Evolutionary conservation across 2,888 invertebrate species (phyloP), one percentile per base, ranked within the genome.

Genomic region (Dorcus parallelipipedus): DNA sequence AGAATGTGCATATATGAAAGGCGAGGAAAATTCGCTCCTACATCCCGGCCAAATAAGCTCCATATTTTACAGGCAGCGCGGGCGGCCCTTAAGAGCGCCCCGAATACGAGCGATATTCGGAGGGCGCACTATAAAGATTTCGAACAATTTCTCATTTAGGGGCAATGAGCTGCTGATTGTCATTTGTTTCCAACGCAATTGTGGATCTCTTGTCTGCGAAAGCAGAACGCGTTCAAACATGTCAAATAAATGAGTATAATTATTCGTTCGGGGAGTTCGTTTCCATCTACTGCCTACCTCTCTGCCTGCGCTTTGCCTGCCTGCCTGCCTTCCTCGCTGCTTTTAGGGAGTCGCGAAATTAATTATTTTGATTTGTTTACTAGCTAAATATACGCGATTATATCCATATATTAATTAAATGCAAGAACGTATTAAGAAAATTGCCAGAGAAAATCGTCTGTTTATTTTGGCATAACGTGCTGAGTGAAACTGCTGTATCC

Each of bases 81-180:
- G n/a, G 20, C 47, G 33, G 57, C n/a, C 62, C 61, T 59, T 67
- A 65, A 43, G 60, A 39, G 43, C 54, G 38, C 49, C 52, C 48
- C 54, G 59, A 59, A 64, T 67, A 68, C 59, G 66, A 67, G 57
- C 57, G 63, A 67, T 58, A 66, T 68, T 70, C 64, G 59, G 41
- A 47, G 47, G 52, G 60, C 56, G 54, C 68, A 69, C 68, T 71
- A 74, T 75, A 77, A 77, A 76, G 76, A 77, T 76, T 76, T 72
- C 74, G 73, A 77, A 77, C 76, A 77, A 76, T 76, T 76, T 77
- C 76, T 77, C 76, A 77, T 76, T 77, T 75, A 73, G 66, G 73
- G 64, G 74, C 76, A 75, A 76, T 73, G 73, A 76, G 76, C 74
- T 73, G 71, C 74, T 74, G 75, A 76, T 77, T 77, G 76, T 77